Conservation (phyloP, 2,797 vertebrate species). For the Protosalanx chinensis region DNA sequence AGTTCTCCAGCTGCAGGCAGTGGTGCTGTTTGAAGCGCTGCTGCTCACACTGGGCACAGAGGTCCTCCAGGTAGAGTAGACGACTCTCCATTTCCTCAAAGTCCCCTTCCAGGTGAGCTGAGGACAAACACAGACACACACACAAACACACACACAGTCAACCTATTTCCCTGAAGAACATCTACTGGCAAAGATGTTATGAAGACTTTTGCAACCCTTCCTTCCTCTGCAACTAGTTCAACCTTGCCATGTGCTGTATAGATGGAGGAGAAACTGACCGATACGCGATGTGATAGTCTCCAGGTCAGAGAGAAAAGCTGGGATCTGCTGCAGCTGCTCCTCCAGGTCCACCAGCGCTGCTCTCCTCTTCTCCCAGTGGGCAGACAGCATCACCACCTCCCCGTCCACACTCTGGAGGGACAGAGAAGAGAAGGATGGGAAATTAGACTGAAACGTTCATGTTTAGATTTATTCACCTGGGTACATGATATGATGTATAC, state of each 20-base stretch:
- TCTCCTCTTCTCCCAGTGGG: slow-evolving; percentile 88
- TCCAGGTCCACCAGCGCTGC: slow-evolving; percentile 78
- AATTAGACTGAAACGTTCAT: neutral
- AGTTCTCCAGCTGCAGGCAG: slow-evolving; percentile 79
- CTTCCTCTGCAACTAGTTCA: neutral
- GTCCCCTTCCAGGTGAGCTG: slow-evolving; percentile 85
- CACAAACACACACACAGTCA: neutral
- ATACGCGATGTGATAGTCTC: slow-evolving; percentile 81
- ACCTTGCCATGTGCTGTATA: neutral
- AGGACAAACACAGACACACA: slow-evolving; percentile 9
- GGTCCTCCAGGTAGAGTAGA: slow-evolving; percentile 83
- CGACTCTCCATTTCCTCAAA: slow-evolving; percentile 92
- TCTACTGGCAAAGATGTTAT: neutral
- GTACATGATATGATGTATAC: slow-evolving; percentile 58
- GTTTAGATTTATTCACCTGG: neutral
- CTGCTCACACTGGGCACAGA: slow-evolving; percentile 88
- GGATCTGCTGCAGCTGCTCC: slow-evolving; percentile 86
- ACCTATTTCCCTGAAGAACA: neutral
- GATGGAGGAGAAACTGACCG: slow-evolving; percentile 66
- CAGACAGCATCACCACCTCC: slow-evolving; percentile 91
- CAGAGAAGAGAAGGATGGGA: neutral
- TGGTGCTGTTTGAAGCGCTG: slow-evolving; percentile 81
- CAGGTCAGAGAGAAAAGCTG: slow-evolving; percentile 78
- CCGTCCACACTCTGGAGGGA: slow-evolving; percentile 80
- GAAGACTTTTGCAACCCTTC: neutral